Evolutionary conservation across 2,113 vertebrate genomes (phyloP).

Genomic region (Aleadryas rufinucha): DNA sequence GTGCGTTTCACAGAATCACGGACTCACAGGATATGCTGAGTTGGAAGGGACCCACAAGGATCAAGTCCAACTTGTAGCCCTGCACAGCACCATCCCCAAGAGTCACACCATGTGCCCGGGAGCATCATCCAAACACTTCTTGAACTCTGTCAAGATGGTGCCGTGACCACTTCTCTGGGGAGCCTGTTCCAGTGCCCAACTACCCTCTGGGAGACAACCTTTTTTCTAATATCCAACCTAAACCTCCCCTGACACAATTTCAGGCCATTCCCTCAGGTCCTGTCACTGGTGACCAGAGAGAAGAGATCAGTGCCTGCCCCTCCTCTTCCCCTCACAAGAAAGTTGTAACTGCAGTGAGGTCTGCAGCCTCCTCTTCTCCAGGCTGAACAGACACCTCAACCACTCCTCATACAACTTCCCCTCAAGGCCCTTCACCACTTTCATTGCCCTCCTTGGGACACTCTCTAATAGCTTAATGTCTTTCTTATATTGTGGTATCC

Average conservation of each 20-base stretch:
- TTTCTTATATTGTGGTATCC: not conserved
- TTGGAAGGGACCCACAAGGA: not conserved
- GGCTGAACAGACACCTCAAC: not conserved
- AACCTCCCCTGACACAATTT: not conserved
- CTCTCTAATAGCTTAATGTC: not conserved
- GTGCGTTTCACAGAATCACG: not conserved
- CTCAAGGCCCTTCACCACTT: not conserved
- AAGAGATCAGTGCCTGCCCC: not conserved
- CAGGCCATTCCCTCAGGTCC: fast-evolving
- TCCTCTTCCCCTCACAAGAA: not conserved
- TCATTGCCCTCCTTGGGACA: not conserved
- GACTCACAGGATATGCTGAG: not conserved
- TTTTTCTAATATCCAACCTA: not conserved
- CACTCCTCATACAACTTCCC: fast-evolving
- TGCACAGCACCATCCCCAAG: not conserved
- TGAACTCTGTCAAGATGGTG: not conserved
- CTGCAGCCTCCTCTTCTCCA: not conserved
- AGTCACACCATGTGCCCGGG: not conserved
- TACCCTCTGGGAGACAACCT: not conserved
- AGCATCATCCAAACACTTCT: not conserved
- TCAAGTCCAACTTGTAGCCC: fast-evolving
- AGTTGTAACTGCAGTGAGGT: not conserved
- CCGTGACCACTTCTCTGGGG: not conserved
- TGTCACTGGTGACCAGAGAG: not conserved
- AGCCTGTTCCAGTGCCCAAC: not conserved